Evolutionary conservation across 1,140 invertebrate species (phyloP), one percentile per base, ranked within the genome.

Genomic region (Pollicipes pollicipes): DNA sequence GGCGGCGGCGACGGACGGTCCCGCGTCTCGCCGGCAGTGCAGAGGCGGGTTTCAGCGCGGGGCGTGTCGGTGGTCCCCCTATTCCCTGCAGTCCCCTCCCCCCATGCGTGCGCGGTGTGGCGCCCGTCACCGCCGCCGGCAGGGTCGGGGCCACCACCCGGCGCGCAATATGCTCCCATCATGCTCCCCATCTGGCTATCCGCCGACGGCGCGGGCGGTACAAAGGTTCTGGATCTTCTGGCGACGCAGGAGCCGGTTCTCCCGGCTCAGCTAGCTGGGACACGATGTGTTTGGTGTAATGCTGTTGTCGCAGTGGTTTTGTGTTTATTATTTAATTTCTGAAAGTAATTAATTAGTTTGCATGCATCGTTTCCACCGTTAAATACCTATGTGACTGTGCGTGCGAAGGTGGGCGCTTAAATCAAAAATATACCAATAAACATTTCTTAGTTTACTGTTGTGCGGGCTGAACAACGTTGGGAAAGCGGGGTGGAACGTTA

Each of bases 391-490:
- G 17, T 58, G 45, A 17, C 13, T 58, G 6, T 10, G 10, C 8
- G 45, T 21, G 17, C 13, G 24, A 58, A 58, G 45, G 45, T 58
- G 45, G 45, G 45, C 17, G 45, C 45, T 58, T 58, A 58, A 58
- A 29, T 28, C 10, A 24, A 68, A 68, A 68, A 68, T 68, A 68
- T 37, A 68, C 67, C 10, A 31, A 68, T 32, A 32, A 68, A 68
- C 17, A 24, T 31, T 68, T 21, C 21, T 3, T 68, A 21, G 13
- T 10, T 37, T 31, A 67, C 16, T 67, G n/a, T n/a, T n/a, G n/a
- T n/a, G n/a, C n/a, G n/a, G n/a, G n/a, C n/a, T n/a, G n/a, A n/a
- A n/a, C n/a, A n/a, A n/a, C n/a, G n/a, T n/a, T n/a, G n/a, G n/a
- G n/a, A n/a, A n/a, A n/a, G n/a, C n/a, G n/a, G n/a, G n/a, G n/a